A percentile compares a stretch with the other conserved stretches of the same genome.
These are phyloP conservation scores for Scaptomyza flava DNA, from an alignment of 2,888 invertebrate species.

Conservation along the genomic window DNA sequence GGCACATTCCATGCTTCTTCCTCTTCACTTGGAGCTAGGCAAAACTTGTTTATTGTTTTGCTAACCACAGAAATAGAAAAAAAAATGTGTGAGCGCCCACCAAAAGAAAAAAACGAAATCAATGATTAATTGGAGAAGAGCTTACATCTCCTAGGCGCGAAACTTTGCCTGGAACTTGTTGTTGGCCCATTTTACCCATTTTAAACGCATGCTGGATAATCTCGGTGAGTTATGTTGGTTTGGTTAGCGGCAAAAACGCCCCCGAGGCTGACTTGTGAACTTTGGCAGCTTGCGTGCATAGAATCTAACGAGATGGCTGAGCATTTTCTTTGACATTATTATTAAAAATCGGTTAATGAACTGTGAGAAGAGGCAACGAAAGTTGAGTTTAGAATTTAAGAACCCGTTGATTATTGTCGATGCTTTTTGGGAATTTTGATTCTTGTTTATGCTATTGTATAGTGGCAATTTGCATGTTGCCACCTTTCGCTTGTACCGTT, in stretches of 20 bases:
- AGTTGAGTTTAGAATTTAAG: constrained; percentile 36
- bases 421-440: constrained; percentile 19
- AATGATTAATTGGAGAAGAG: constrained; percentile 71
- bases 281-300: constrained; percentile 15
- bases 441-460: constrained; percentile 43
- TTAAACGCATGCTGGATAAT: constrained; percentile 47
- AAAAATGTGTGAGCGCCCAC: constrained; percentile 54
- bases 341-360: constrained; percentile 76
- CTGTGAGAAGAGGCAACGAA: constrained; percentile 58
- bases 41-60: constrained; percentile 74
- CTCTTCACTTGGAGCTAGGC: constrained; percentile 39
- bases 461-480: constrained; percentile 70
- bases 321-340: constrained; percentile 28
- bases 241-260: constrained; percentile 17
- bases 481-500: constrained; percentile 76
- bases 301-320: constrained; percentile 18
- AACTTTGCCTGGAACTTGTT: constrained; percentile 26
- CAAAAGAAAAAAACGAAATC: constrained; percentile 24
- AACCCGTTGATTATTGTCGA: constrained; percentile 48
- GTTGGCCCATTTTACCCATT: constrained; percentile 26
- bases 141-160: constrained; percentile 37
- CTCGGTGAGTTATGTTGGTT: constrained; percentile 7
- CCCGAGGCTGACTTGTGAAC: constrained; percentile 35
- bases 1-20: constrained; percentile 73
- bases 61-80: constrained; percentile 47